A percentile compares a stretch with the other conserved stretches of the same genome.
Evolutionary conservation across 1,140 invertebrate genomes (phyloP).

Genomic region (Steinernema khuongi): DNA sequence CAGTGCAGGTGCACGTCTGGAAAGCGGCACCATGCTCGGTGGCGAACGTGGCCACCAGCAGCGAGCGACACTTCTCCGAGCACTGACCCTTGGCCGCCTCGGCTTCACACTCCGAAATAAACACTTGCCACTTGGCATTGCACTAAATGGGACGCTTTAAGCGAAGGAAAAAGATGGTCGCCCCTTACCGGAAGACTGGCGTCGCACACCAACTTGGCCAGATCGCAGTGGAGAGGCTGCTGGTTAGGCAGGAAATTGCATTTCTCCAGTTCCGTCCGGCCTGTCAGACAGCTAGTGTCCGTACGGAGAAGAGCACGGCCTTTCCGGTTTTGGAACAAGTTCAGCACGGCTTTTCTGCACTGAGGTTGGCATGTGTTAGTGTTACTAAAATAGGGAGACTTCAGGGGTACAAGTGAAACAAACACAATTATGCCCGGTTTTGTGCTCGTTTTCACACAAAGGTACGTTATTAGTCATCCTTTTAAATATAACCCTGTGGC

Average conservation of each 20-base stretch:
- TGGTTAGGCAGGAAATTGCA: constrained; percentile 48
- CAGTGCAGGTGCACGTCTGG: constrained; percentile 45
- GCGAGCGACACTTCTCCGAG: constrained; percentile 43
- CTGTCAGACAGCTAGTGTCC: constrained; percentile 46
- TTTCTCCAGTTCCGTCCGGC: constrained; percentile 49
- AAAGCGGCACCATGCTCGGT: constrained; percentile 37
- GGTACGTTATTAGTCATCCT: no score
- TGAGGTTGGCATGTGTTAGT: constrained; percentile 52
- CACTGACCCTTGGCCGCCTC: constrained; percentile 45
- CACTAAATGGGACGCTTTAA: constrained; percentile 11
- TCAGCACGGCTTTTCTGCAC: constrained; percentile 46
- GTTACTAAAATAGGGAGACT: constrained; percentile 41
- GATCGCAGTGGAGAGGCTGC: constrained; percentile 45
- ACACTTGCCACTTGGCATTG: constrained; percentile 52
- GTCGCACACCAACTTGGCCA: constrained; percentile 49
- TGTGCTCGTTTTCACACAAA: no score
- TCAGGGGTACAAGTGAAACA: neutral
- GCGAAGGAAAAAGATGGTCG: constrained; percentile 11
- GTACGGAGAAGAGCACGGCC: constrained; percentile 45
- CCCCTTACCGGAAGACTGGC: constrained; percentile 41
- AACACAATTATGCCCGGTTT: no score
- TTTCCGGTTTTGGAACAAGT: constrained; percentile 49
- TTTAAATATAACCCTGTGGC: no score
- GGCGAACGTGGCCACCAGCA: constrained; percentile 46
- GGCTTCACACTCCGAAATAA: constrained; percentile 48